Conservation (phyloP, 1,140 invertebrate species). For the Elysia chlorotica region DNA sequence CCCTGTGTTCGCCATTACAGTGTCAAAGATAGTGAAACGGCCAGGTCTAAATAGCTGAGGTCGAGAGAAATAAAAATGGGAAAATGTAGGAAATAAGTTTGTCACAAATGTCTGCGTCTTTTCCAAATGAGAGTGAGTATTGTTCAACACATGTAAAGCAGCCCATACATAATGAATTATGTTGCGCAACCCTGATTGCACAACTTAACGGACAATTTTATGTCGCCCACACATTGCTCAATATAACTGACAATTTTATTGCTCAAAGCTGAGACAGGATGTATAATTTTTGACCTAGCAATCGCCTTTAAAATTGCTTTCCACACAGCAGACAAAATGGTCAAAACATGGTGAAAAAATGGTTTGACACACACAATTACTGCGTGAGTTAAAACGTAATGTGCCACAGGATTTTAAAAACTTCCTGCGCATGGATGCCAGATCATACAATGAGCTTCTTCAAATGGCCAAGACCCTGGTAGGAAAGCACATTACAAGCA, state of each 20-base stretch:
- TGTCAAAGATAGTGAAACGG: too few species aligned
- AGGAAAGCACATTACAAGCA: slow-evolving; percentile 10
- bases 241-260: background rate
- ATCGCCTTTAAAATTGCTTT: background rate
- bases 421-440: slow-evolving; percentile 15
- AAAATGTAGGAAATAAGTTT: too few species aligned
- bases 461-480: slow-evolving; percentile 11
- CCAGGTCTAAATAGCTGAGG: too few species aligned
- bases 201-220: background rate
- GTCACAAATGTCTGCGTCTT: too few species aligned
- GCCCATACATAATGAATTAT: background rate
- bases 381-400: background rate
- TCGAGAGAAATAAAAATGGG: too few species aligned
- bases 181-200: background rate
- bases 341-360: background rate
- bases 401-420: slow-evolving; percentile 18
- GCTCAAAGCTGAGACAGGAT: background rate
- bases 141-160: too few species aligned
- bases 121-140: too few species aligned
- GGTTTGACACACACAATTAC: background rate
- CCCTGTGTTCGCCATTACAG: too few species aligned
- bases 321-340: background rate
- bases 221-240: background rate
- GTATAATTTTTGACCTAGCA: background rate
- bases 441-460: slow-evolving; percentile 13